Percentiles rank a stretch among this genome's conserved stretches.
phyloP scores from a whole-genome alignment of 2,797 vertebrate genomes.

The Urosaurus nigricauda region DNA sequence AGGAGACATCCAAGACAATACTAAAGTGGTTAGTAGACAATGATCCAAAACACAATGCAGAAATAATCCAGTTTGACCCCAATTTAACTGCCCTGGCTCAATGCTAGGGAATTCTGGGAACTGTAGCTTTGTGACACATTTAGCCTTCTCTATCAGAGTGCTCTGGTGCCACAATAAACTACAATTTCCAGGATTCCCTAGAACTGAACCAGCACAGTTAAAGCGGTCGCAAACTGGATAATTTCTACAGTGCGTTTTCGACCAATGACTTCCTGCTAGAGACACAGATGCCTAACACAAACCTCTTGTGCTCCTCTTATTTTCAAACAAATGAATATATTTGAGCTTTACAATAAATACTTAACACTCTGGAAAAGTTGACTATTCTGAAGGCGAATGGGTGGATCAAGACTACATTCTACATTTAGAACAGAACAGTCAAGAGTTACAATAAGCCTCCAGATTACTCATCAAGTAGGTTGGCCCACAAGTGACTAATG shows the following conservation, averaged over 20 bases:
- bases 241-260: not conserved
- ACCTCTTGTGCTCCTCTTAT: not conserved
- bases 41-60: too few species aligned
- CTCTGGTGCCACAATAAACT: too few species aligned
- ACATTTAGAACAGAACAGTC: conserved; percentile 51
- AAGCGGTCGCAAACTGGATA: not conserved
- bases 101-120: too few species aligned
- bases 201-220: too few species aligned
- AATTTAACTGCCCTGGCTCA: too few species aligned
- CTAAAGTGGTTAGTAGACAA: not conserved
- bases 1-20: not conserved
- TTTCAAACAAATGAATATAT: conserved; percentile 35
- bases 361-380: conserved; percentile 63
- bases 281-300: not conserved
- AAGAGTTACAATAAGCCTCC: conserved; percentile 46
- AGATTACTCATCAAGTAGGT: conserved; percentile 62
- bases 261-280: not conserved
- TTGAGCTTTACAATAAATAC: conserved; percentile 41
- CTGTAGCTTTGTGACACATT: too few species aligned
- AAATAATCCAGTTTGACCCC: too few species aligned
- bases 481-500: conserved; percentile 47
- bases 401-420: conserved; percentile 28
- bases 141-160: too few species aligned
- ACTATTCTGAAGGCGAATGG: conserved; percentile 35
- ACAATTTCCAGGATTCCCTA: too few species aligned